Base-by-base conservation (phyloP, 2,797 vertebrate genomes). In the Rhyacichthys aspro region DNA sequence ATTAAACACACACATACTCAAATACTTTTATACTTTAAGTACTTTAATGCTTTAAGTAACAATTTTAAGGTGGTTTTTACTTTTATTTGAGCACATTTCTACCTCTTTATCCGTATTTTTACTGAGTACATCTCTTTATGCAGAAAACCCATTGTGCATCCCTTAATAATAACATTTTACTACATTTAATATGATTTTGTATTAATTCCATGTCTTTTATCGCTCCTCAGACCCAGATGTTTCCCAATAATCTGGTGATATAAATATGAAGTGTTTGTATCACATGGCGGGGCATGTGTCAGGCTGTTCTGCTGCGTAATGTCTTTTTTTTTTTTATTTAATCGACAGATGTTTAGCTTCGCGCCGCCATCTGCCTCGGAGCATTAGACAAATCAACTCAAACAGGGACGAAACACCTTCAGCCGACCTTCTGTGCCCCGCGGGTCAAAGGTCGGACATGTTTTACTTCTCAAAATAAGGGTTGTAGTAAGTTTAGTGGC, bases 191-290 rank as follows among this genome's bases (percentile, higher is more conserved):
- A 7, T 5, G 17, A 10, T 39, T 39, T 10, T 39, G 11, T 14
- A 4, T 28, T 11, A 17, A 17, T 3, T 37, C 11, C 33, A 18
- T 11, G 2, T 46, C 33, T 44, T 17, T 17, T 50, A n/a, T n/a
- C n/a, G n/a, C n/a, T n/a, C n/a, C n/a, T n/a, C 0, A 43, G 0
- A 7, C 6, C 37, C 5, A 11, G 17, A 3, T 23, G 49, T 46
- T 66, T 11, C 54, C 54, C 56, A 66, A 56, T 32, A 65, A 50
- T 64, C 48, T 43, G 50, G 36, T 32, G 8, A 69, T 72, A n/a
- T n/a, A n/a, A 57, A 44, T 78, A 18, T 55, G n/a, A 59, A 46
- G 52, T 64, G n/a, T n/a, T n/a, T n/a, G n/a, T n/a, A n/a, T n/a
- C 57, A 61, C 66, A 36, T 58, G 55, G 52, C 36, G 33, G n/a